A percentile compares a stretch with the other conserved stretches of the same genome.
Conservation (phyloP, 1,140 invertebrate genomes). For the Chironomus tepperi region DNA sequence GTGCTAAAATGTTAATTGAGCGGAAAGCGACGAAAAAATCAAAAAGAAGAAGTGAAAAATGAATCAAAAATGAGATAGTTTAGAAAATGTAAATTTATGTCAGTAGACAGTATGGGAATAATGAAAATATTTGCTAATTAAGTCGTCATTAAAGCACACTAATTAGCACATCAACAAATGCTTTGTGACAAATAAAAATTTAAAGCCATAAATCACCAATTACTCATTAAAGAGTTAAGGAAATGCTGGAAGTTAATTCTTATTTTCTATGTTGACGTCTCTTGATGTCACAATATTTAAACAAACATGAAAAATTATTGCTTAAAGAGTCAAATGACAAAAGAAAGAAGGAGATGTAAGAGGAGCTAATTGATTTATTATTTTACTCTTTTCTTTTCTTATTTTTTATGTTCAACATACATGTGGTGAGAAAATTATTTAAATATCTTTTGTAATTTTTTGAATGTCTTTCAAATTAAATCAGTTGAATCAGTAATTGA, state of each 20-base stretch:
- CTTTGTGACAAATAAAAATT: slow-evolving; percentile 13
- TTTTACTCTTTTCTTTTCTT: background rate
- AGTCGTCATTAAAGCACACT: slow-evolving; percentile 14
- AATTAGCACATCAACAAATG: slow-evolving; percentile 19
- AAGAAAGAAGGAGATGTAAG: background rate
- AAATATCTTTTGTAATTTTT: background rate
- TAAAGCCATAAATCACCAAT: background rate
- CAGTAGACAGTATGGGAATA: no score
- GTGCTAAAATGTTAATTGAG: slow-evolving; percentile 21
- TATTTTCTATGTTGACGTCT: background rate
- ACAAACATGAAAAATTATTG: background rate
- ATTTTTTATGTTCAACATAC: background rate
- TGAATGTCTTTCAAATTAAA: background rate
- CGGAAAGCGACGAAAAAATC: background rate
- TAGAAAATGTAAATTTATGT: background rate
- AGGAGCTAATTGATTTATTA: slow-evolving; percentile 21
- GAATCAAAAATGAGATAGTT: background rate
- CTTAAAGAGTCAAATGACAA: slow-evolving; percentile 20
- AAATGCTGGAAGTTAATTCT: background rate
- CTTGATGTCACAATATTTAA: background rate
- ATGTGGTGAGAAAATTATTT: slow-evolving; percentile 16
- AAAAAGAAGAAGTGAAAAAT: background rate
- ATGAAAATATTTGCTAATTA: slow-evolving; percentile 17
- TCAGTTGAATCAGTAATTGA: no score
- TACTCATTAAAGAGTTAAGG: slow-evolving; percentile 4